Base-by-base conservation (phyloP, 1,140 invertebrate genomes). In the Neocloeon triangulifer region DNA sequence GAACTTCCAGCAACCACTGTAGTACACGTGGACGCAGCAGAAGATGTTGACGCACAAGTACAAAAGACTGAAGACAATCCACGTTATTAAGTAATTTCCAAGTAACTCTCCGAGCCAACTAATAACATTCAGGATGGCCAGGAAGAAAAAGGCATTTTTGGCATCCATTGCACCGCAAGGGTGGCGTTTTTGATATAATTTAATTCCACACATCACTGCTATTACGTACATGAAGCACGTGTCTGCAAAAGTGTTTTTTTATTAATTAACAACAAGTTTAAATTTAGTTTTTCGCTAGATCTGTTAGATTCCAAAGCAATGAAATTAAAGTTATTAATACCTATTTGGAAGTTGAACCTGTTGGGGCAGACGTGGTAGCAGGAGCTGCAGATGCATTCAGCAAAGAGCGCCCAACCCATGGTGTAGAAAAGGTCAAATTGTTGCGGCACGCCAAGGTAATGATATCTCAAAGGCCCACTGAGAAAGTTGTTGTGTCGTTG, bases 91-190 rank as follows among this genome's bases (percentile, higher is more conserved):
- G 50, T 29, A 65, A 69, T 3, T 68, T 70, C 46, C 73, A 63
- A 2, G 84, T 45, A 17, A 88, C 79, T 13, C 84, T 84, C 39
- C 81, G 56, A n/a, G n/a, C n/a, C n/a, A n/a, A n/a, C n/a, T n/a
- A n/a, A n/a, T n/a, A n/a, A n/a, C n/a, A n/a, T n/a, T n/a, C n/a
- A n/a, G n/a, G n/a, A n/a, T n/a, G n/a, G n/a, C 23, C n/a, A 25
- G 23, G 2, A 25, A 25, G 4, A 25, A 3, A 6, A 25, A 25
- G 23, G 14, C 14, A 2, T 4, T 2, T 3, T n/a, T 25, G 14
- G 23, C 23, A 25, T 25, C 6, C 14, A 14, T 14, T 4, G n/a
- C n/a, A 25, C 2, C 2, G 12, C 16, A n/a, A 14, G 14, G 59
- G 43, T 67, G 64, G 13, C 64, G 46, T 5, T 49, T 53, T 42